These are phyloP conservation scores for Botrylloides violaceus DNA, from an alignment of 23 tunicate species.

Conservation along the genomic window DNA sequence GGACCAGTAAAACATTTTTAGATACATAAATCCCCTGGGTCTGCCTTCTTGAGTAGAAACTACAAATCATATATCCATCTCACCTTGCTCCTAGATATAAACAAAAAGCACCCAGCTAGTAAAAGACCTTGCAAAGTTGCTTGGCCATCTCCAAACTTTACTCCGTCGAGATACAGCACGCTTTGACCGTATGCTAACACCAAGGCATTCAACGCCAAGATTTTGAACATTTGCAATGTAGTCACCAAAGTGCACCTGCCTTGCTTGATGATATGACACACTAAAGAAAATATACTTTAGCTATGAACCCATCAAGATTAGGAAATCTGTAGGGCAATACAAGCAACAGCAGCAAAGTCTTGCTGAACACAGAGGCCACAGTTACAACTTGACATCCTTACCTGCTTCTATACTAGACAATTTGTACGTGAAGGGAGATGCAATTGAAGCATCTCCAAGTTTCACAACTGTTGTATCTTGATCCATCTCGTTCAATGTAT, in stretches of 20 bases:
- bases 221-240: slow-evolving; percentile 95
- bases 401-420: slow-evolving; percentile 80
- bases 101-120: slow-evolving; percentile 95
- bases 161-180: slow-evolving; percentile 90
- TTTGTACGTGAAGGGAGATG: slow-evolving; percentile 96
- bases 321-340: too few relatives aligned
- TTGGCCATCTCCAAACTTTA: slow-evolving; percentile 95
- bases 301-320: too few relatives aligned
- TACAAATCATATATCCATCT: background rate
- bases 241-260: slow-evolving; percentile 98
- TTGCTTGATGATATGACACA: slow-evolving; percentile 97
- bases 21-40: background rate
- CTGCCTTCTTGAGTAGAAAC: background rate
- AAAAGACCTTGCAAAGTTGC: slow-evolving; percentile 91
- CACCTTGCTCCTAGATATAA: slow-evolving; percentile 94
- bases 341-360: too few relatives aligned
- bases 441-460: slow-evolving; percentile 96
- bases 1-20: background rate
- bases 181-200: slow-evolving; percentile 92
- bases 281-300: too few relatives aligned
- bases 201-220: slow-evolving; percentile 86
- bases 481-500: slow-evolving; percentile 76
- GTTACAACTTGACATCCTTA: too few relatives aligned
- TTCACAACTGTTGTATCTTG: slow-evolving; percentile 74
- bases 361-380: too few relatives aligned